Conservation (phyloP, 2,113 vertebrate species). For the Pedetes capensis region DNA sequence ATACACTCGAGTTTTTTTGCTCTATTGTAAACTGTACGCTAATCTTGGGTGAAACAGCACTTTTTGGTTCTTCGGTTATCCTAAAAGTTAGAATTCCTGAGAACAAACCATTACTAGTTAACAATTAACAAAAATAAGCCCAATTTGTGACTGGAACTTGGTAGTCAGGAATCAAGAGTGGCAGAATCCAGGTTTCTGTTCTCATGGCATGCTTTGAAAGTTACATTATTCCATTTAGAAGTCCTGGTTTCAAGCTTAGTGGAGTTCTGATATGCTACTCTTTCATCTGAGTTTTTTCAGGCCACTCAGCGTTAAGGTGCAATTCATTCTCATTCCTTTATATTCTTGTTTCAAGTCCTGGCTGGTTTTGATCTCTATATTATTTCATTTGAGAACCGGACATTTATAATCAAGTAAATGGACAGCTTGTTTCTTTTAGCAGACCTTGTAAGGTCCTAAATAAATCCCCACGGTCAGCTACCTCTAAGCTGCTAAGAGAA, state of each 20-base stretch:
- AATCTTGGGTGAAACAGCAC: neutral
- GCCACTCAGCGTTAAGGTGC: neutral
- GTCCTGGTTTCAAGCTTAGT: neutral
- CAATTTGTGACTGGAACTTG: neutral
- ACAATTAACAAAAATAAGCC: neutral
- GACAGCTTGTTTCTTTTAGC: neutral
- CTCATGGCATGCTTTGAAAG: neutral
- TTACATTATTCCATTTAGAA: neutral
- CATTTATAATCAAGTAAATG: constrained; percentile 17
- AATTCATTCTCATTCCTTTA: constrained; percentile 39
- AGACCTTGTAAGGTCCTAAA: neutral
- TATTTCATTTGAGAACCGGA: constrained; percentile 29
- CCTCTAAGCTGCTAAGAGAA: neutral
- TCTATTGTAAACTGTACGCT: neutral
- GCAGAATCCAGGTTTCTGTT: neutral
- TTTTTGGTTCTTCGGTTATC: neutral
- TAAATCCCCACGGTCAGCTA: constrained; percentile 6
- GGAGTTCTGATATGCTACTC: neutral
- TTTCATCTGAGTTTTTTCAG: neutral
- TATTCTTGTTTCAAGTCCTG: constrained; percentile 30
- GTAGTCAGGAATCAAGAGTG: neutral
- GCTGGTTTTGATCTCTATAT: constrained; percentile 13
- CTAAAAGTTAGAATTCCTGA: neutral
- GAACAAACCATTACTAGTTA: neutral
- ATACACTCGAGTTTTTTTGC: neutral